Evolutionary conservation across 2,797 vertebrate genomes (phyloP).

Genomic region (Eulemur coronatus): DNA sequence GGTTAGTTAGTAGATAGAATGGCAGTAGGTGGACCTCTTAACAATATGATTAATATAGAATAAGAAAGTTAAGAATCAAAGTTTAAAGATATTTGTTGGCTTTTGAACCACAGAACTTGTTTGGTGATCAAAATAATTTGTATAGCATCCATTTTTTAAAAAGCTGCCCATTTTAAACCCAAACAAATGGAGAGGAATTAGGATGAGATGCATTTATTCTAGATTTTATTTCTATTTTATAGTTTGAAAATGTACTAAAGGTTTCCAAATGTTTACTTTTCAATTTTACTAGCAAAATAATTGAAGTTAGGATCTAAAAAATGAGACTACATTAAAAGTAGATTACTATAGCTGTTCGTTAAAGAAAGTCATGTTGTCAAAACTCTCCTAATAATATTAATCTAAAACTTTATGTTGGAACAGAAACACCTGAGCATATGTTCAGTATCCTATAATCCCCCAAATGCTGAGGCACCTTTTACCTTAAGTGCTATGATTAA

Average conservation of each 20-base stretch:
- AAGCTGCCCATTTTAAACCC: background rate
- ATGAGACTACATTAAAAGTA: constrained; percentile 14
- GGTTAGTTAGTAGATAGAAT: background rate
- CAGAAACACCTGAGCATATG: background rate
- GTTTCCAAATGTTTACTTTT: background rate
- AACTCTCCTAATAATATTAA: background rate
- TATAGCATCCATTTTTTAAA: background rate
- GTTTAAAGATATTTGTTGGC: background rate
- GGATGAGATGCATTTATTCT: background rate
- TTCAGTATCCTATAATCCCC: background rate
- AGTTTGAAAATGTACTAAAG: background rate
- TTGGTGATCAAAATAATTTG: background rate
- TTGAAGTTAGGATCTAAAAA: constrained; percentile 31
- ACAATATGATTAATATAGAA: background rate
- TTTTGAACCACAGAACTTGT: background rate
- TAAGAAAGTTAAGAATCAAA: background rate
- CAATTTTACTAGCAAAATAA: constrained; percentile 6
- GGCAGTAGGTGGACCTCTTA: background rate
- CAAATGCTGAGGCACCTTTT: background rate
- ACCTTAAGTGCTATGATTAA: background rate
- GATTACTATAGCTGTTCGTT: background rate
- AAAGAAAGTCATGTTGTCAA: constrained; percentile 18
- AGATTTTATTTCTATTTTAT: background rate
- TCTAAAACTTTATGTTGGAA: background rate
- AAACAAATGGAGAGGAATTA: background rate